Percentiles rank a stretch among this genome's conserved stretches.
Evolutionary conservation across 2,113 vertebrate species (phyloP).

Genomic region (Oceanites oceanicus): DNA sequence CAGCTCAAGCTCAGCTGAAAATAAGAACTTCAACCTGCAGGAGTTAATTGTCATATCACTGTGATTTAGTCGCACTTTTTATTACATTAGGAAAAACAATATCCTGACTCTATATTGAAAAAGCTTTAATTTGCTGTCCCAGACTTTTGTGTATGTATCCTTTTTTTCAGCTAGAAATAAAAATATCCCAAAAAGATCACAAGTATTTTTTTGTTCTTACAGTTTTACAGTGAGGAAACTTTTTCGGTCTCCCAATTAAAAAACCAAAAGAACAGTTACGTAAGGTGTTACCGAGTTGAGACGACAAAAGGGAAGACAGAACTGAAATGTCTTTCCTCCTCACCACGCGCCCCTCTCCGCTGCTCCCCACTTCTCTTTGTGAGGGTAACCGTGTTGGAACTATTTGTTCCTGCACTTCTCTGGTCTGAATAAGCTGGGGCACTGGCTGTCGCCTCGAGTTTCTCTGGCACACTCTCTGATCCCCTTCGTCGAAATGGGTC

Average conservation of each 20-base stretch:
- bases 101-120: neutral
- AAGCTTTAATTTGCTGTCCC: neutral
- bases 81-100: neutral
- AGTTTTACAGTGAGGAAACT: neutral
- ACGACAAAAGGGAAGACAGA: neutral
- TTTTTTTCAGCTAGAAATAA: neutral
- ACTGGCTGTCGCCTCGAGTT: slow-evolving; percentile 35
- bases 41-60: neutral
- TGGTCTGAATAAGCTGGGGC: slow-evolving; percentile 26
- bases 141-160: neutral
- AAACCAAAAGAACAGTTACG: neutral
- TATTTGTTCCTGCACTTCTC: slow-evolving; percentile 30
- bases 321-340: neutral
- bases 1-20: neutral
- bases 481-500: slow-evolving; percentile 7
- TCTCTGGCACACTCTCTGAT: neutral
- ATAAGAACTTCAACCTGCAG: neutral
- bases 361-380: slow-evolving; percentile 32
- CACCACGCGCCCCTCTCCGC: fast-evolving
- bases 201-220: neutral
- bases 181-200: neutral
- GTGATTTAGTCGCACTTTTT: neutral
- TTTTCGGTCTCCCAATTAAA: neutral
- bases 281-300: neutral
- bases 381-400: neutral